phyloP scores from a whole-genome alignment of 2,797 vertebrate genomes.

The Myotis daubentonii region DNA sequence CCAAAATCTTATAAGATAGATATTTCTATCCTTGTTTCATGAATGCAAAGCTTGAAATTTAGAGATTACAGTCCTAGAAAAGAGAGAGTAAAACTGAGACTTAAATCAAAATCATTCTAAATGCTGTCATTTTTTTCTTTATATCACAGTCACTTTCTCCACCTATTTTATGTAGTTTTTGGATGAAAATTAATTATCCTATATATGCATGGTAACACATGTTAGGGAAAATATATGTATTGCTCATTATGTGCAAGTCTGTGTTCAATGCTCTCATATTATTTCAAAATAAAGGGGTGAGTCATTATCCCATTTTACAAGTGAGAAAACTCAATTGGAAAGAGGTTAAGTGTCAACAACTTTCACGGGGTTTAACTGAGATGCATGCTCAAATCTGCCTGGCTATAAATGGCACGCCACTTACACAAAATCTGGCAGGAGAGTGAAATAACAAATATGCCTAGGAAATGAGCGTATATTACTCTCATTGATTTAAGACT shows the following conservation, averaged over 20 bases:
- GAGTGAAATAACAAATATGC: not conserved
- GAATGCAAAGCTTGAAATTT: not conserved
- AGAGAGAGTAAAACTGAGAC: not conserved
- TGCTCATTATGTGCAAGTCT: not conserved
- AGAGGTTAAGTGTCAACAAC: not conserved
- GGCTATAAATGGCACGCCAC: not conserved
- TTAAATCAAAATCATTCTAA: not conserved
- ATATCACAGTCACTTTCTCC: not conserved
- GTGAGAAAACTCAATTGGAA: not conserved
- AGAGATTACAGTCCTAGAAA: not conserved
- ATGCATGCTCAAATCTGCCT: not conserved
- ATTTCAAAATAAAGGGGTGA: not conserved
- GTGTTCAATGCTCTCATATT: not conserved
- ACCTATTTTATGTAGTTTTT: not conserved
- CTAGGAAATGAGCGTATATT: not conserved
- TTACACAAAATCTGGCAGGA: not conserved
- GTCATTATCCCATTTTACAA: not conserved
- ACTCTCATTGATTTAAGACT: not conserved
- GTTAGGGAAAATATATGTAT: not conserved
- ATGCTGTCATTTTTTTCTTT: not conserved
- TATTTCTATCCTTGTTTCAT: not conserved
- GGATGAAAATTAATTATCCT: not conserved
- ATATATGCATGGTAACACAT: not conserved
- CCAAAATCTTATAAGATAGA: not conserved
- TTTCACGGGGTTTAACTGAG: not conserved